These are phyloP conservation scores for Picathartes gymnocephalus DNA, from an alignment of 2,113 vertebrate species.

Conservation along the genomic window DNA sequence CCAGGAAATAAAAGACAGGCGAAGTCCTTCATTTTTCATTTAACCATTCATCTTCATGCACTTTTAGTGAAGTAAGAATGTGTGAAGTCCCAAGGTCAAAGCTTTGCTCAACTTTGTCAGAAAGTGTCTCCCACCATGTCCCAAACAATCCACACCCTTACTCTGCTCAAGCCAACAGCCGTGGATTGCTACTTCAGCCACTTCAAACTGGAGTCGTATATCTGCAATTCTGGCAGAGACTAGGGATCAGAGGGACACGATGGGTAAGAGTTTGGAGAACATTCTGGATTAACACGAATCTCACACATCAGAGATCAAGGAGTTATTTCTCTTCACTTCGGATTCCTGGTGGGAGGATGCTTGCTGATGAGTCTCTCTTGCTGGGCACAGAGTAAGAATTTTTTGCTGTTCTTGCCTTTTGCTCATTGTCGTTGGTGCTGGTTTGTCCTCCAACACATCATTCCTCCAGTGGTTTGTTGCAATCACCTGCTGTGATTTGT, in stretches of 20 bases:
- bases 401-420: not conserved
- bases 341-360: not conserved
- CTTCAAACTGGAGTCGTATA: not conserved
- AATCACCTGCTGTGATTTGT: conserved; percentile 9
- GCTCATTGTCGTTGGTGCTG: not conserved
- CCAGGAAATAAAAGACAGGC: not conserved
- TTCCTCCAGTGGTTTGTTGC: not conserved
- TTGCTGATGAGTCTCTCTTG: not conserved
- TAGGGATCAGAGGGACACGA: not conserved
- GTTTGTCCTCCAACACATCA: not conserved
- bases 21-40: not conserved
- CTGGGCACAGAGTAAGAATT: not conserved
- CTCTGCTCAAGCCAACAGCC: not conserved
- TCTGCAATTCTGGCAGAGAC: not conserved
- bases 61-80: not conserved
- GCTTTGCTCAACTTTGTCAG: not conserved
- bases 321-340: not conserved
- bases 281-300: not conserved
- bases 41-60: not conserved
- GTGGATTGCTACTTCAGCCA: not conserved
- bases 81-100: not conserved
- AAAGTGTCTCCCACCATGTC: not conserved
- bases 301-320: not conserved
- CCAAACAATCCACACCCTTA: not conserved
- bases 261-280: not conserved